Conservation (phyloP, 2,888 invertebrate genomes). For the Cataglyphis albicans region DNA sequence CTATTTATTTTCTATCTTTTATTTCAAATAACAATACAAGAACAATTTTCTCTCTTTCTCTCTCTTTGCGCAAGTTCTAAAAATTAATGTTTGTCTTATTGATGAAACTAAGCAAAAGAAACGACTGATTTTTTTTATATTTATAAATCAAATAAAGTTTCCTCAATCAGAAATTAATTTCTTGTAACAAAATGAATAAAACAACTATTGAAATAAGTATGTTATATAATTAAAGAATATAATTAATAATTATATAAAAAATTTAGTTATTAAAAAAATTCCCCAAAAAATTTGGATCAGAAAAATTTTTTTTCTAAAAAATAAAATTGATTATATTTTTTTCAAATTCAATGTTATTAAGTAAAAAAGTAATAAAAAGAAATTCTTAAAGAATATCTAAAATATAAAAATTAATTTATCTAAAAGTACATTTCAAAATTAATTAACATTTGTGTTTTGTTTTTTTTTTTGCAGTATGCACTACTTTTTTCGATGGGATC, state of each 20-base stretch:
- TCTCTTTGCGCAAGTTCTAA: not conserved
- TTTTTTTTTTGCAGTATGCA: not conserved
- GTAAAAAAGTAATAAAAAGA: not conserved
- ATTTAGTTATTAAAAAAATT: not conserved
- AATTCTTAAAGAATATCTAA: not conserved
- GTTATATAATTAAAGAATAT: not conserved
- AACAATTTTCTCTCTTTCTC: not conserved
- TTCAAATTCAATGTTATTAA: not conserved
- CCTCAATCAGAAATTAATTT: not conserved
- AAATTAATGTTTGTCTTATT: slow-evolving; percentile 18
- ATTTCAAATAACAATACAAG: not conserved
- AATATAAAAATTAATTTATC: not conserved
- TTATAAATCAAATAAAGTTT: not conserved
- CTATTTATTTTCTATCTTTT: not conserved
- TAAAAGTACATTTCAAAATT: not conserved
- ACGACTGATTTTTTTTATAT: not conserved
- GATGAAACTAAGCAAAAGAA: not conserved
- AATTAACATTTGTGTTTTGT: not conserved
- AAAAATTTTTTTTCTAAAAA: not conserved
- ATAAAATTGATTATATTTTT: not conserved
- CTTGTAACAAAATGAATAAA: not conserved
- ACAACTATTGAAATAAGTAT: not conserved
- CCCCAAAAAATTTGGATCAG: not conserved
- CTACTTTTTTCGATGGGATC: not conserved
- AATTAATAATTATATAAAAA: not conserved